Conservation (phyloP, 2,888 invertebrate species). For the Heterodera filipjevi region DNA sequence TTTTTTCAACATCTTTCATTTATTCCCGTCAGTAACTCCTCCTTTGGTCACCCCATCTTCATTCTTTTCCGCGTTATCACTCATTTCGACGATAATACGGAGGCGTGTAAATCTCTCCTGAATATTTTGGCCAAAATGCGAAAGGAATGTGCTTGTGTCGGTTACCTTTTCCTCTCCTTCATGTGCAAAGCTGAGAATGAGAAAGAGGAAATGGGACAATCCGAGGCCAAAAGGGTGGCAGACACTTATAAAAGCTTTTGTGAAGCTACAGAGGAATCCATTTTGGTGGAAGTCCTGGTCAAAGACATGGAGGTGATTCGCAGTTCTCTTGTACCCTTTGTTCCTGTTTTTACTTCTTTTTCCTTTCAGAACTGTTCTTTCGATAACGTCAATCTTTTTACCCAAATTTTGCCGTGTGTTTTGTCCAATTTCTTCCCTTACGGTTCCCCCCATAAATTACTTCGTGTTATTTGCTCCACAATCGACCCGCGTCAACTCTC, state of each 20-base stretch:
- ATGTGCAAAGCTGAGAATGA: slow-evolving; percentile 34
- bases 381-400: slow-evolving; percentile 83
- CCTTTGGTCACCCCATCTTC: slow-evolving; percentile 36
- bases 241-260: slow-evolving; percentile 87
- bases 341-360: no score
- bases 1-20: no score
- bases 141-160: slow-evolving; percentile 45
- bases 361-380: slow-evolving; percentile 78
- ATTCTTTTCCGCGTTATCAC: slow-evolving; percentile 36
- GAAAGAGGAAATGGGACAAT: not conserved
- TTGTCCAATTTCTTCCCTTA: slow-evolving; percentile 74
- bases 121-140: slow-evolving; percentile 51
- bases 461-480: slow-evolving; percentile 86
- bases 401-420: slow-evolving; percentile 88
- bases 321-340: no score
- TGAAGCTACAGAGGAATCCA: slow-evolving; percentile 75
- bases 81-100: slow-evolving; percentile 29
- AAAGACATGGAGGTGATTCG: slow-evolving; percentile 83
- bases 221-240: slow-evolving; percentile 75
- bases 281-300: slow-evolving; percentile 71
- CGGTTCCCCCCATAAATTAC: slow-evolving; percentile 71
- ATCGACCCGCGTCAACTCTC: slow-evolving; percentile 86
- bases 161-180: slow-evolving; percentile 48
- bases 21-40: no score
- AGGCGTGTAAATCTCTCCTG: slow-evolving; percentile 34